Percentiles rank a stretch among this genome's conserved stretches.
These are phyloP conservation scores for Piaya cayana DNA, from an alignment of 2,113 vertebrate genomes.

Conservation along the genomic window DNA sequence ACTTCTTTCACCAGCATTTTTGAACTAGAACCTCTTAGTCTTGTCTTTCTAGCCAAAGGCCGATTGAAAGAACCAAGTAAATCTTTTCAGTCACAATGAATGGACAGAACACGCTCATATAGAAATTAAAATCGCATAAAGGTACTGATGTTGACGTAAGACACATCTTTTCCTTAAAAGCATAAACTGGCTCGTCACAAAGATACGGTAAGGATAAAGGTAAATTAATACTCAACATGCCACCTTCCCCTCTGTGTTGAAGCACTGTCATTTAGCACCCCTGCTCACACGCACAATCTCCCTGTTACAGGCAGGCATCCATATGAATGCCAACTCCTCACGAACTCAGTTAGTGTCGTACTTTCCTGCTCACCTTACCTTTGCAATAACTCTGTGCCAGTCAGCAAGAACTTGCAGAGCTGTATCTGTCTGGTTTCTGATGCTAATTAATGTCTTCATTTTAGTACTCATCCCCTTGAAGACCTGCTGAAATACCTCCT, in stretches of 20 bases:
- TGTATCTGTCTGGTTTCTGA: conserved; percentile 67
- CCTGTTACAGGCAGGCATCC: background rate
- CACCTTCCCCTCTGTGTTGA: background rate
- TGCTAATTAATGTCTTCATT: conserved; percentile 52
- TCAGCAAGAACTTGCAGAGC: conserved; percentile 63
- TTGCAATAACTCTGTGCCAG: conserved; percentile 69
- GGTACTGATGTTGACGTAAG: background rate
- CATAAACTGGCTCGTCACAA: background rate
- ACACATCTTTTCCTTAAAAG: background rate
- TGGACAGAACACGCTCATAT: background rate
- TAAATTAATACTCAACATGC: background rate
- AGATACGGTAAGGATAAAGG: background rate
- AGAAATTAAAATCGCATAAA: background rate
- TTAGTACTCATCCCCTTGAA: conserved; percentile 73
- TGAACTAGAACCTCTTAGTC: background rate
- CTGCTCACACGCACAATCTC: background rate
- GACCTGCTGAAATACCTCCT: conserved; percentile 70
- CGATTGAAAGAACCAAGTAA: background rate
- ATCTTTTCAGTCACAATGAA: background rate
- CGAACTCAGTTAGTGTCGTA: background rate
- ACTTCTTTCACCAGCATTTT: background rate
- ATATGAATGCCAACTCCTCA: background rate
- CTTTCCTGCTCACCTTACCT: conserved; percentile 8
- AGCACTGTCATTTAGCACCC: background rate
- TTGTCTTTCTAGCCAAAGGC: background rate